Base-by-base conservation (phyloP, 2,888 invertebrate species). In the Tipula lateralis region DNA sequence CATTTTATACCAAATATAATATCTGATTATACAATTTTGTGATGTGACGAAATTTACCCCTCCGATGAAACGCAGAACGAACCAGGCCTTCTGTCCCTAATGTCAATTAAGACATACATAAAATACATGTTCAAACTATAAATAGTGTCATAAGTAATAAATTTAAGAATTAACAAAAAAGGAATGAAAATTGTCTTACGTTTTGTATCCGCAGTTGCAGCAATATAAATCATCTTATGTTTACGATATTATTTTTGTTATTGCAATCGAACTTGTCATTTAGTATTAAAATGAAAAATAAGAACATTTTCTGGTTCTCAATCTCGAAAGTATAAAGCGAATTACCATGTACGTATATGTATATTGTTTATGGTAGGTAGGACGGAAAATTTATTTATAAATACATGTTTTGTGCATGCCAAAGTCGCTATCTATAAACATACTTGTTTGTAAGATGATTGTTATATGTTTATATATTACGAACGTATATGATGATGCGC, bases 241-340 rank as follows among this genome's bases (percentile, higher is more conserved):
- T 24, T 24, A 66, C 66, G 16, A 16, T n/a, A n/a, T 50, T 44
- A 6, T 16, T n/a, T 44, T 50, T 50, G 19, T 66, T 66, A 66
- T 66, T 66, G 24, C 66, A 9, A 66, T 66, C 66, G 66, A 66
- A 66, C 66, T 66, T 66, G 66, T 66, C 66, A 66, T 66, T 66
- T 66, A 66, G 24, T 9, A 66, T 66, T 66, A 24, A 66, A 66
- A 66, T 66, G 24, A 24, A 66, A 66, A 66, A 66, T 66, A 66
- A 12, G 66, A 66, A 66, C 3, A 66, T 66, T 66, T 66, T 66
- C 66, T 66, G 19, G 24, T 66, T 44, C 44, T 44, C 66, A 9
- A 24, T 9, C 24, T 24, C 24, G 12, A 66, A 19, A 66, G 66
- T 24, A n/a, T n/a, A 66, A 66, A 66, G 19, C 66, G 24, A 66